These are phyloP conservation scores for Trissolcus brochymenae DNA, from an alignment of 2,888 invertebrate species.

Conservation along the genomic window DNA sequence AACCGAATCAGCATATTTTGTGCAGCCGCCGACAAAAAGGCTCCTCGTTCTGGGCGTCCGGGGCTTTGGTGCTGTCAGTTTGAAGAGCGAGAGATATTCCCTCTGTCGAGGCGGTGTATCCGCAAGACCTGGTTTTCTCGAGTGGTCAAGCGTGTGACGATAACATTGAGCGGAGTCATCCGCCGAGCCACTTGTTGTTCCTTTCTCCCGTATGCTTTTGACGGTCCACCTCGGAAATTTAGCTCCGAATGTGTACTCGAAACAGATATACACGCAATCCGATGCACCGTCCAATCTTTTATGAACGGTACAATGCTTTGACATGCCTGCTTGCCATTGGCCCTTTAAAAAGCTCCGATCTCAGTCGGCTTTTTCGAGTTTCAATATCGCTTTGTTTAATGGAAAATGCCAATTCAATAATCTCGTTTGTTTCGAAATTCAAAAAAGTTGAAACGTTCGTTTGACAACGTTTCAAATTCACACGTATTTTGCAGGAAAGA, in stretches of 20 bases:
- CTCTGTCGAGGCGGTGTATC: slow-evolving; percentile 33
- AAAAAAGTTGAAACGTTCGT: no score
- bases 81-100: slow-evolving; percentile 41
- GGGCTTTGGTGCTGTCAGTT: slow-evolving; percentile 33
- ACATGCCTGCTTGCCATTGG: slow-evolving; percentile 37
- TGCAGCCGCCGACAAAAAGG: slow-evolving; percentile 48
- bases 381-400: no score
- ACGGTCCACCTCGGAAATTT: slow-evolving; percentile 52
- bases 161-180: slow-evolving; percentile 52
- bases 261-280: slow-evolving; percentile 23
- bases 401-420: no score
- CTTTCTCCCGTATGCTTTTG: slow-evolving; percentile 56
- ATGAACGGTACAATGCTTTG: slow-evolving; percentile 38
- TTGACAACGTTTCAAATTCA: no score
- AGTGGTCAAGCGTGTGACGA: slow-evolving; percentile 57
- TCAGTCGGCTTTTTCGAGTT: no score
- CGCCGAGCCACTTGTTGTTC: slow-evolving; percentile 69
- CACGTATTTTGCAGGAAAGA: no score
- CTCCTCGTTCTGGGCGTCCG: slow-evolving; percentile 19
- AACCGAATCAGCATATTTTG: slow-evolving; percentile 45
- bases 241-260: slow-evolving; percentile 32
- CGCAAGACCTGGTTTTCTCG: slow-evolving; percentile 54
- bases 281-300: slow-evolving; percentile 14
- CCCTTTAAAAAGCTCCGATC: background rate
- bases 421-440: no score